Evolutionary conservation across 2,797 vertebrate species (phyloP).

Genomic region (Pangasius mekongensis): DNA sequence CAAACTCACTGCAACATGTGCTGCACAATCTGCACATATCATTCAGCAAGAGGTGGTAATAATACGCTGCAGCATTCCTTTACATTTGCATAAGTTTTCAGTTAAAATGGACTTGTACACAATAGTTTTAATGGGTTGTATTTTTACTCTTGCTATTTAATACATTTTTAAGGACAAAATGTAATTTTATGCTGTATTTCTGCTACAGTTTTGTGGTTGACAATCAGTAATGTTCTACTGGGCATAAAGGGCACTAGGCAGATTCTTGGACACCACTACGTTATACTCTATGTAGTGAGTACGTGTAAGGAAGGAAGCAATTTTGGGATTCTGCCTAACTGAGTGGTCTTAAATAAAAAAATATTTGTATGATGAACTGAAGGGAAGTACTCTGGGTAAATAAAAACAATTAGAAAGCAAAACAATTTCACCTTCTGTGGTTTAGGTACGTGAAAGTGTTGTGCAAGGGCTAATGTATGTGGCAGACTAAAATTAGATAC

Average conservation of each 20-base stretch:
- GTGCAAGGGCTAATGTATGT: background rate
- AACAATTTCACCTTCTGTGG: background rate
- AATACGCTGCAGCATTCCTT: background rate
- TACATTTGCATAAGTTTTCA: background rate
- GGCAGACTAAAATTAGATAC: background rate
- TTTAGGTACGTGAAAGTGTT: background rate
- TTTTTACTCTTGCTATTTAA: background rate
- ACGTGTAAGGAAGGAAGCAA: background rate
- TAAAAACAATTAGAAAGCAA: background rate
- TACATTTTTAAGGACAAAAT: background rate
- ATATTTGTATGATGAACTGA: background rate
- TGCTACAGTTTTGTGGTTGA: background rate
- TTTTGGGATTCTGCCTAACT: background rate
- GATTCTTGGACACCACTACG: background rate
- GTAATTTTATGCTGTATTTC: background rate
- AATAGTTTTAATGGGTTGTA: background rate
- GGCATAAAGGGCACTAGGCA: background rate
- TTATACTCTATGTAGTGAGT: background rate
- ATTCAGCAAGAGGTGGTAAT: background rate
- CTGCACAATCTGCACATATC: background rate
- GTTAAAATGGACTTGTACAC: background rate
- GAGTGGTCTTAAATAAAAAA: background rate
- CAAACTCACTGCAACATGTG: background rate
- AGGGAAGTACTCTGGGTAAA: background rate
- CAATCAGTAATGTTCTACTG: background rate